A percentile compares a stretch with the other conserved stretches of the same genome.
Evolutionary conservation across 2,797 vertebrate genomes (phyloP).

Genomic region (Microctenopoma steveboyesi): DNA sequence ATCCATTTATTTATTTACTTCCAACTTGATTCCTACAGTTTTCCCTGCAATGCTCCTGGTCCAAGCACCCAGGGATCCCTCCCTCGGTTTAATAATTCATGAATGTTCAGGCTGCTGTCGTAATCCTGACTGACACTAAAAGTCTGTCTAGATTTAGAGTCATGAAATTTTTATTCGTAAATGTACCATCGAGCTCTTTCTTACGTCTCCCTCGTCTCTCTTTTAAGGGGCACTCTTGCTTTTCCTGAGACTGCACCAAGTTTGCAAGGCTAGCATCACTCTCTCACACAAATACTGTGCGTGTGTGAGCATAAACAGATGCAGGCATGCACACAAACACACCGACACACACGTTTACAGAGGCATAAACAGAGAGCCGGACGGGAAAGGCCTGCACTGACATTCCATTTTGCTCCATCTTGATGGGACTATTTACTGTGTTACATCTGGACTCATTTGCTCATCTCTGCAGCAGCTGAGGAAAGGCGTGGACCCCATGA

Average conservation of each 20-base stretch:
- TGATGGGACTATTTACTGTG: conserved; percentile 54
- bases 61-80: conserved; percentile 68
- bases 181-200: conserved; percentile 66
- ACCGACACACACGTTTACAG: neutral
- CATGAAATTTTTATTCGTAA: conserved; percentile 87
- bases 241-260: conserved; percentile 38
- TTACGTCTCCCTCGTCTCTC: conserved; percentile 43
- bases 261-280: conserved; percentile 39
- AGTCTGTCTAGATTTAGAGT: conserved; percentile 87
- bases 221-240: conserved; percentile 59
- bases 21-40: conserved; percentile 34
- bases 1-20: conserved; percentile 76
- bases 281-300: conserved; percentile 23
- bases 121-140: conserved; percentile 90
- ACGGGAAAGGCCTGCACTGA: conserved; percentile 12
- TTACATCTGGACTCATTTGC: conserved; percentile 68
- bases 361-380: conserved; percentile 8
- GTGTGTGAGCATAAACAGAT: conserved; percentile 28
- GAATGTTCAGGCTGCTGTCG: conserved; percentile 76
- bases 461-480: conserved; percentile 34
- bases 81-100: conserved; percentile 83
- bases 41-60: conserved; percentile 46
- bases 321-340: conserved; percentile 33
- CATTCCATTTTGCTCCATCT: conserved; percentile 22
- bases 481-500: conserved; percentile 18